phyloP scores from a whole-genome alignment of 2,797 vertebrate species.

The Antrozous pallidus region DNA sequence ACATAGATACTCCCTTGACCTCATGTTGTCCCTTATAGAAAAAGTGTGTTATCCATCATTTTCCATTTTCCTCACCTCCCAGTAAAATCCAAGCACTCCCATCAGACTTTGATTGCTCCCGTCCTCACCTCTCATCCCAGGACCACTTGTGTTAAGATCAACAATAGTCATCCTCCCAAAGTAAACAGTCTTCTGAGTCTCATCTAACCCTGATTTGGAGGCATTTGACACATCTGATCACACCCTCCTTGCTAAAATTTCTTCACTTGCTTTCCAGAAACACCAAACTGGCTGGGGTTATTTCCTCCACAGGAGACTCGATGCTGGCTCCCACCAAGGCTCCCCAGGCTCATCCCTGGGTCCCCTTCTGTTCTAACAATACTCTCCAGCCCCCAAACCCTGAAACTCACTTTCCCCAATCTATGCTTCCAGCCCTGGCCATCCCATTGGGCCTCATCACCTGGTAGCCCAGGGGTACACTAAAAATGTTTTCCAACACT shows the following conservation, averaged over 20 bases:
- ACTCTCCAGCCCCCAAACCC: background rate
- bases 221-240: background rate
- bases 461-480: background rate
- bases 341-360: no score
- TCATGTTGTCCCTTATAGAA: background rate
- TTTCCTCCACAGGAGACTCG: background rate
- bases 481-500: background rate
- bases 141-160: background rate
- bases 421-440: background rate
- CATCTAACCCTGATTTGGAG: background rate
- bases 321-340: background rate
- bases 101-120: background rate
- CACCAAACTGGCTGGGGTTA: background rate
- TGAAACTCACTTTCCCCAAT: background rate
- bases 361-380: no score
- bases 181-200: background rate
- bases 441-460: no score
- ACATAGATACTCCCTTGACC: background rate
- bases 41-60: background rate
- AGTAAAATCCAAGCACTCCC: background rate
- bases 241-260: background rate
- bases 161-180: background rate
- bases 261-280: background rate
- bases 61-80: background rate
- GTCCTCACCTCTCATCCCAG: background rate